These are phyloP conservation scores for Columbina picui DNA, from an alignment of 2,113 vertebrate genomes.

Conservation along the genomic window DNA sequence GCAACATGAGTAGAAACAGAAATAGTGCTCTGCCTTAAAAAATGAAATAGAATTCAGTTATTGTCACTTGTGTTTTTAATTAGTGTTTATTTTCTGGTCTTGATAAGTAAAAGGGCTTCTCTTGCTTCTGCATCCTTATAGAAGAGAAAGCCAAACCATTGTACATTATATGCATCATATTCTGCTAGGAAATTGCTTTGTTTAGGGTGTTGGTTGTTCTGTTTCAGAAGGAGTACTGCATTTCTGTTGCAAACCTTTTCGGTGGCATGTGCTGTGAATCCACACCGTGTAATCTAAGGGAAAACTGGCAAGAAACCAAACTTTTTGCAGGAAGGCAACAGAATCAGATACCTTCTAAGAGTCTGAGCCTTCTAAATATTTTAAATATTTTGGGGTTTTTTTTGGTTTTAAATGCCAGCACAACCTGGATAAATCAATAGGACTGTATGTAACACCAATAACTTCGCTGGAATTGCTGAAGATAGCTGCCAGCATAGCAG, in stretches of 20 bases:
- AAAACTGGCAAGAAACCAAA: not conserved
- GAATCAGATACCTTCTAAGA: not conserved
- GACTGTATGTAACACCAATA: not conserved
- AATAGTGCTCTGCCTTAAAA: not conserved
- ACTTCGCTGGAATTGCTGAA: not conserved
- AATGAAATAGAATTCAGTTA: constrained; percentile 23
- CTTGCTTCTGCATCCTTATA: not conserved
- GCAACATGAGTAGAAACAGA: not conserved
- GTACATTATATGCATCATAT: not conserved
- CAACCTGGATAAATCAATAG: not conserved
- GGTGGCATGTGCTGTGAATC: not conserved
- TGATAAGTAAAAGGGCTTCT: not conserved
- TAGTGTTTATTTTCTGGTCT: constrained; percentile 12
- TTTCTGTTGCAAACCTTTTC: not conserved
- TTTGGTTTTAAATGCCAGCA: not conserved
- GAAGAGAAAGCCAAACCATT: not conserved
- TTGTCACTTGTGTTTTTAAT: constrained; percentile 1
- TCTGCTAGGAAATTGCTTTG: not conserved
- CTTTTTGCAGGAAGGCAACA: not conserved
- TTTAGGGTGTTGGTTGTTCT: not conserved
- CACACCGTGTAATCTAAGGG: not conserved
- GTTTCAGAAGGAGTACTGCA: not conserved
- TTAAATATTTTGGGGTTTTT: not conserved
- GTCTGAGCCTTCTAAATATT: not conserved
- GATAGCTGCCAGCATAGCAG: not conserved